Base-by-base conservation (phyloP, 2,113 vertebrate genomes). In the Jacana jacana region DNA sequence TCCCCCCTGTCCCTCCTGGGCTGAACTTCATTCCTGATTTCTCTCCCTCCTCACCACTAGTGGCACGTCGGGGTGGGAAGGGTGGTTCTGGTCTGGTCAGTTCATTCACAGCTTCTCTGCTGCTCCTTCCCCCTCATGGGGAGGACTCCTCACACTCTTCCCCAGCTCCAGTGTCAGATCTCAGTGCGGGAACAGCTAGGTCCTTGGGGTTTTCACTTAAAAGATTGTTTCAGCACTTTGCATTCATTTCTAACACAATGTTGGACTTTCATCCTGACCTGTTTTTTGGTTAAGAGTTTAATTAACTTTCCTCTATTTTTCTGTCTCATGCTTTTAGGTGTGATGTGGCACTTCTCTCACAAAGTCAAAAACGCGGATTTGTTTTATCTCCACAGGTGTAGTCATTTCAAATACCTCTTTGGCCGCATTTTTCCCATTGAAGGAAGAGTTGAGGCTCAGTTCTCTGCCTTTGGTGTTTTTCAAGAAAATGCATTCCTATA, bases 1-100 rank as follows among this genome's bases (percentile, higher is more conserved):
- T n/a, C 30, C 23, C 3, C 7, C 7, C 6, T 10, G 22, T 8
- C 7, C 10, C 31, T 54, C 13, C 8, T 2, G 3, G 13, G 23
- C 48, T 52, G 7, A 64, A 9, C 17, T 27, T 40, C 2, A 52
- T 23, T 51, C 13, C 9, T 2, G 2, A 22, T 42, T 65, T 64
- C 48, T 79, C 60, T 42, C 4, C 23, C 30, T 40, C 23, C 13
- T 28, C 13, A 6, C 17, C 8, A 10, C 0, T 2, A 17, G 24
- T 1, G 2, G 37, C 3, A 3, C 23, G 52, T 18, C 37, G 14
- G 4, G 17, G 27, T 5, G 9, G 39, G 52, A 33, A 42, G n/a
- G 22, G 37, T 31, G 12, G 17, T 75, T 57, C 12, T 9, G 7
- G 31, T 57, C 12, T 9, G 7, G 31, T 75, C 39, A 54, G 28